Evolutionary conservation across 1,140 invertebrate species (phyloP), one percentile per base, ranked within the genome.

Genomic region (Mycetomoellerius zeteki): DNA sequence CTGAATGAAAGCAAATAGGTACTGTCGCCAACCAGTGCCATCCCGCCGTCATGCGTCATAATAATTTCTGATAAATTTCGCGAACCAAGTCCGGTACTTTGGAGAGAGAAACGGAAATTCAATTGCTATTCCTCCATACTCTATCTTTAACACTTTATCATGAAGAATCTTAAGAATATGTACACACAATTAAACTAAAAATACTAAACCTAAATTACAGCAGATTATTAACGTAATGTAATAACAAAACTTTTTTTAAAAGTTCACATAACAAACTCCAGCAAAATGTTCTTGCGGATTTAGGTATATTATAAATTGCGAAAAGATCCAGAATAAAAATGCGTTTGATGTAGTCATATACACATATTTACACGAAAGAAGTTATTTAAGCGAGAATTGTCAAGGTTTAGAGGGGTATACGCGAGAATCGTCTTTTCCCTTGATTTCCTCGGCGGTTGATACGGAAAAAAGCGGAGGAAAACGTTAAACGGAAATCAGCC

Each of bases 401-500:
- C 60, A 78, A 54, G n/a, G 82, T 60, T 78, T 65, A 50, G 30
- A 60, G n/a, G 37, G 62, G 65, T 21, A 76, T 52, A 67, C 69
- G 58, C 54, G 54, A 56, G 37, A 58, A 78, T 78, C 87, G 52
- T 80, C 54, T 71, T 90, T 87, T 92, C 84, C 43, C 80, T 87
- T 62, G 75, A 72, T 89, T 78, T 88, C 60, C 62, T 60, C 30
- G 77, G 14, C 7, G 58, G 43, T 64, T 60, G 62, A n/a, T 60
- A 67, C 14, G 43, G 27, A 76, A 85, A 88, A 85, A 77, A 54
- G 5, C 80, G 43, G 54, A 88, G 88, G 87, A 88, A 82, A 94
- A 94, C 85, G 90, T 93, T 92, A 92, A 93, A 94, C 92, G 94
- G 92, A 94, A 94, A 95, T 94, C 92, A 91, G 91, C 69, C 89